phyloP scores from a whole-genome alignment of 2,888 invertebrate genomes.

The Priapulus caudatus region DNA sequence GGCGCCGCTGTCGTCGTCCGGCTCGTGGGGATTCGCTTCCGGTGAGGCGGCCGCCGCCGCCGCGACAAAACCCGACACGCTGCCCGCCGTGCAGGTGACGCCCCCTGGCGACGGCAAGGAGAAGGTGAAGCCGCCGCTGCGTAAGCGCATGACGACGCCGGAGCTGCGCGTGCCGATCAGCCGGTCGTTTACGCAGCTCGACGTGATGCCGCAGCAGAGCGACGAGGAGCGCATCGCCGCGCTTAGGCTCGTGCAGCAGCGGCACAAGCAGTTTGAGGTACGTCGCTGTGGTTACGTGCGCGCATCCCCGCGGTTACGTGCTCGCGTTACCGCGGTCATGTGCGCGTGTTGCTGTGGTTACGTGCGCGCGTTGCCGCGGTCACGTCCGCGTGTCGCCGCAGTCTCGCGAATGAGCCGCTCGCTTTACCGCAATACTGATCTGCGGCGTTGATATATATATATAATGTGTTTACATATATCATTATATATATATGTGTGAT shows the following conservation, averaged over 20 bases:
- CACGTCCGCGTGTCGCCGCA: too few species aligned
- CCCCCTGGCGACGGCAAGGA: neutral
- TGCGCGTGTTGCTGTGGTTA: too few species aligned
- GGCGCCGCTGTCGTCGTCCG: too few species aligned
- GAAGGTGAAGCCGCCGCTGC: neutral
- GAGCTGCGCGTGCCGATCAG: constrained; percentile 1
- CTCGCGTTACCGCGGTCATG: too few species aligned
- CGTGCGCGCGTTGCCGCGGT: too few species aligned
- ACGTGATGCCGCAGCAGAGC: neutral
- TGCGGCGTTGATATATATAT: too few species aligned
- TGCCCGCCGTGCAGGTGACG: neutral
- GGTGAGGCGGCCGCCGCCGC: neutral
- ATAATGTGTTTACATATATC: too few species aligned
- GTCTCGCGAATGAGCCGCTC: too few species aligned
- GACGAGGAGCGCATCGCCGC: constrained; percentile 7
- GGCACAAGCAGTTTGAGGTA: constrained; percentile 57
- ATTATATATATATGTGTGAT: too few species aligned
- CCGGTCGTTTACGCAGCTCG: neutral
- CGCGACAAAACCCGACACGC: neutral
- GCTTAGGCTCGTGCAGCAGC: constrained; percentile 56
- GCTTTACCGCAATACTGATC: too few species aligned
- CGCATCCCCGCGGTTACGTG: too few species aligned
- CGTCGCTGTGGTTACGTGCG: too few species aligned
- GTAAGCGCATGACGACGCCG: neutral
- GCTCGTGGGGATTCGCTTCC: neutral